These are phyloP conservation scores for Parelbella ahira DNA, from an alignment of 2,888 invertebrate species.

Conservation along the genomic window DNA sequence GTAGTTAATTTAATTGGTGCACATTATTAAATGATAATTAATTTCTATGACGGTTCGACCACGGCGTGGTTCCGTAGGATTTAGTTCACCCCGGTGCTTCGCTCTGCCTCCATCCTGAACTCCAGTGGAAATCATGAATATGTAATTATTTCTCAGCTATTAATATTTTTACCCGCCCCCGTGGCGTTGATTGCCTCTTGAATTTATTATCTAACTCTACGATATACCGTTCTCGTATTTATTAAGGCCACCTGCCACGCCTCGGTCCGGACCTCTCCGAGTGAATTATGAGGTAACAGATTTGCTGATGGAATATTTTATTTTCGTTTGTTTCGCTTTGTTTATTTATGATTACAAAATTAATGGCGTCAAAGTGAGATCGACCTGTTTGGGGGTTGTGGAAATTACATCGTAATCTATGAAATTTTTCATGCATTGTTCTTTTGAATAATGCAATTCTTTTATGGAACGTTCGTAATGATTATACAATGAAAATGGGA, in stretches of 20 bases:
- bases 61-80: constrained; percentile 48
- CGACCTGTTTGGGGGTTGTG: constrained; percentile 1
- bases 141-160: constrained; percentile 77
- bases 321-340: constrained; percentile 54
- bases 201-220: constrained; percentile 76
- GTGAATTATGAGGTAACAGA: constrained; percentile 72
- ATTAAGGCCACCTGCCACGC: constrained; percentile 78
- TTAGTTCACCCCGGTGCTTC: constrained; percentile 49
- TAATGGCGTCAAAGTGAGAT: no score
- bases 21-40: constrained; percentile 25
- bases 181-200: constrained; percentile 80
- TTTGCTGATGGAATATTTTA: constrained; percentile 78
- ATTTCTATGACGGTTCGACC: constrained; percentile 25
- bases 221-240: constrained; percentile 77
- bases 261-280: constrained; percentile 56
- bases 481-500: no score
- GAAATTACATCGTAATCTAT: constrained; percentile 1
- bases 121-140: constrained; percentile 71
- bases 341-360: constrained; percentile 49
- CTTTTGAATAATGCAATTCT: no score
- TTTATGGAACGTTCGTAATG: no score
- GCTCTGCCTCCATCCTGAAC: constrained; percentile 31
- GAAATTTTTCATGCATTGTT: constrained; percentile 1
- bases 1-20: constrained; percentile 6
- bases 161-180: constrained; percentile 78